These are phyloP conservation scores for Pseudomyrmex sp. DNA, from an alignment of 1,140 invertebrate species.

Conservation along the genomic window DNA sequence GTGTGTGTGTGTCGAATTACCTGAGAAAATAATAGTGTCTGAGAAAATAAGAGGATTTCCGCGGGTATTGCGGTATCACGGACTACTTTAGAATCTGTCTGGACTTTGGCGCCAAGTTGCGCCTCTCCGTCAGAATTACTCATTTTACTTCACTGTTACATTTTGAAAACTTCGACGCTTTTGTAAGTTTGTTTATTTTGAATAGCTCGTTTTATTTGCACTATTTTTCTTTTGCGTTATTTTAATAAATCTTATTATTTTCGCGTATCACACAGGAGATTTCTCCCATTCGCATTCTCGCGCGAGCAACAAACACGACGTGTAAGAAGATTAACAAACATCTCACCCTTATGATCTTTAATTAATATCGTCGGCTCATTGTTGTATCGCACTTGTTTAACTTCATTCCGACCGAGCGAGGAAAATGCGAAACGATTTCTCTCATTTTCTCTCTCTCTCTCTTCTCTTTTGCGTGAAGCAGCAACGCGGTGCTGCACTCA, in stretches of 20 bases:
- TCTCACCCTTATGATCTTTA: slow-evolving; percentile 1
- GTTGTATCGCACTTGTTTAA: slow-evolving; percentile 24
- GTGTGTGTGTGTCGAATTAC: slow-evolving; percentile 26
- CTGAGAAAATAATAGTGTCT: slow-evolving; percentile 52
- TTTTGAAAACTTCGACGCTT: not conserved
- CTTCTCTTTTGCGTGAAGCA: not conserved
- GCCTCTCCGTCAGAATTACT: not conserved
- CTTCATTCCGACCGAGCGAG: slow-evolving; percentile 6
- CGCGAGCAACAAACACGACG: not conserved
- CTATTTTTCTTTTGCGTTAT: too few relatives aligned
- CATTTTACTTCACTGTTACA: slow-evolving; percentile 10
- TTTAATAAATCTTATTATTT: too few relatives aligned
- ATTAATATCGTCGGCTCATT: slow-evolving; percentile 37
- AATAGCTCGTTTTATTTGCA: not conserved
- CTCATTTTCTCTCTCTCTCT: too few relatives aligned
- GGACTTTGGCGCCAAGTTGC: slow-evolving; percentile 11
- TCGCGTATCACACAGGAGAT: not conserved
- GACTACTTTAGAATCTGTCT: slow-evolving; percentile 10
- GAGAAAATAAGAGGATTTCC: slow-evolving; percentile 55
- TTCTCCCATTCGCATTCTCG: not conserved
- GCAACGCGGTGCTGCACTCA: not conserved
- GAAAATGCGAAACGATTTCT: not conserved
- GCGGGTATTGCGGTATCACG: not conserved
- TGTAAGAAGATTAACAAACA: slow-evolving; percentile 2
- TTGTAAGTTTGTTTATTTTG: not conserved